Evolutionary conservation across 2,113 vertebrate species (phyloP), one percentile per base, ranked within the genome.

Genomic region (Ctenodactylus gundi): DNA sequence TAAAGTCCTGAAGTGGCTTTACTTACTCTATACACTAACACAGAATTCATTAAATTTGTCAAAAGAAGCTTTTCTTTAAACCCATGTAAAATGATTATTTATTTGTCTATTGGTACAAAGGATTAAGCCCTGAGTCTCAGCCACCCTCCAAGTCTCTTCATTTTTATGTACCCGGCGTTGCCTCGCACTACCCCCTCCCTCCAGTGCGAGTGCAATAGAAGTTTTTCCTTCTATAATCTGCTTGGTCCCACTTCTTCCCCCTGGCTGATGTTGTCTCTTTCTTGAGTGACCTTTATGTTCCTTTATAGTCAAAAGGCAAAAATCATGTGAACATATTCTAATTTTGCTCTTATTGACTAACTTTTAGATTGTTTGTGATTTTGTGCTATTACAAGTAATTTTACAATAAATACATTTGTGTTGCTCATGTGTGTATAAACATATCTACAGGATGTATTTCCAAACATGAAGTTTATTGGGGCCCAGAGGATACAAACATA

Each of bases 251-350:
- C 13, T 41, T 27, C 68, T 93, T 89, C 72, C 41, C 15, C 25
- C 14, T 53, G 58, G 60, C 14, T 8, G 73, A 10, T 84, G 15
- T 92, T 91, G 82, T 57, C 11, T 29, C 41, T 93, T 73, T 96
- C 58, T 53, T 20, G 31, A 6, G 12, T 57, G 68, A 62, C 39
- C 62, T 88, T 85, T 67, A 81, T 77, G 58, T 86, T 92, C 80
- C 44, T 72, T 95, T 82, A 46, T 82, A 36, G 75, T 76, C 81
- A 81, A 68, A 92, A 90, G 49, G 15, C n/a, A 57, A 60, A 87
- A 64, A 73, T 77, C n/a, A n/a, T n/a, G n/a, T n/a, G n/a, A n/a
- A n/a, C n/a, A n/a, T n/a, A n/a, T n/a, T n/a, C n/a, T 77, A 80
- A 68, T 23, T 55, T 4, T 65, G 67, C 53, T 76, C 34, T 90